Percentiles rank a stretch among this genome's conserved stretches.
Conservation (phyloP, 2,113 vertebrate species). For the Coturnix japonica region DNA sequence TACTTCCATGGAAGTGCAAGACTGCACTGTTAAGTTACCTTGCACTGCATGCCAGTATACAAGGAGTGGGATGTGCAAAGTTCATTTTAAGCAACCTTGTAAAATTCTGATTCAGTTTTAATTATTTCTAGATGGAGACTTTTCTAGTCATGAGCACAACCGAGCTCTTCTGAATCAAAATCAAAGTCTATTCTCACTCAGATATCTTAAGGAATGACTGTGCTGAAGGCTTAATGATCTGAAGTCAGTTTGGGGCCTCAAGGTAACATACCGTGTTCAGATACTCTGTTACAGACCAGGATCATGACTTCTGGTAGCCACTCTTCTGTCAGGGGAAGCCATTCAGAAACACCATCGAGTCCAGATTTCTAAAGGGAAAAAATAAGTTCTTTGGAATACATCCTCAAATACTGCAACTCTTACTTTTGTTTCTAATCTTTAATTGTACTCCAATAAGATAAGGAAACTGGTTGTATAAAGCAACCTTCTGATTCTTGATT, state of each 20-base stretch:
- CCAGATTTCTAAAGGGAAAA: constrained; percentile 83
- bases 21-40: neutral
- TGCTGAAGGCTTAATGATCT: neutral
- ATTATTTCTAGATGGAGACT: neutral
- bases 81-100: neutral
- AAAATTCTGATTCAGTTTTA: neutral
- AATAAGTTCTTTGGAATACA: neutral
- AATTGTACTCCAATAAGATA: neutral
- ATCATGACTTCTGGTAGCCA: constrained; percentile 95
- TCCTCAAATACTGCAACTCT: neutral
- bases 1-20: neutral
- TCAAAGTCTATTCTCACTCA: neutral
- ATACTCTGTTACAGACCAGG: constrained; percentile 91
- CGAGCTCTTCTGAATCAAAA: neutral
- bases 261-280: constrained; percentile 84
- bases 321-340: constrained; percentile 91
- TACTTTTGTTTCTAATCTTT: neutral
- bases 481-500: neutral
- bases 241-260: neutral
- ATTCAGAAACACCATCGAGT: constrained; percentile 84
- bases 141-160: neutral
- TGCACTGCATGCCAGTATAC: neutral
- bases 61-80: neutral
- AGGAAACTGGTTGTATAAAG: neutral
- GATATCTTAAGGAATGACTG: neutral